Evolutionary conservation across 2,888 invertebrate genomes (phyloP), one percentile per base, ranked within the genome.

Genomic region (Mythimna vitellina): DNA sequence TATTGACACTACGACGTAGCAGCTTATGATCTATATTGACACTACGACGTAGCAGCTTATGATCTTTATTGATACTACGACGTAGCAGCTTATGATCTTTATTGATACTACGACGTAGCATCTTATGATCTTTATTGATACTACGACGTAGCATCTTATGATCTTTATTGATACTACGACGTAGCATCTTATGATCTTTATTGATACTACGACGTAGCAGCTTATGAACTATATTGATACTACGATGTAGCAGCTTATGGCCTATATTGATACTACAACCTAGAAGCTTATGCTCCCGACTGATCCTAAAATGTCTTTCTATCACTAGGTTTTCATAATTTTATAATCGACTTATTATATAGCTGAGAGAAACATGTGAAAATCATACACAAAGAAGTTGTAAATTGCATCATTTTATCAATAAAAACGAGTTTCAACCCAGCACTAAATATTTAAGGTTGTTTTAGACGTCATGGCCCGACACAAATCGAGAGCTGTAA

Each of bases 401-500:
- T 77, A 58, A 71, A 60, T 60, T 56, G 49, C 53, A 22, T 42
- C 0, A 42, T 42, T 22, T 5, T 14, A 60, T 17, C 22, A 38
- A 51, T 29, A 35, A n/a, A 54, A 72, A 12, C 8, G 20, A 38
- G 17, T 32, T 25, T 20, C 6, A 57, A 29, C 5, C 3, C 22
- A 29, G 8, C 6, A 6, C 3, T 20, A 73, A 72, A 67, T 60
- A 68, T 22, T 49, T 14, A 65, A 58, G 57, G 25, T 60, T 63
- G 53, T 70, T 73, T 78, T 63, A 73, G 78, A 73, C 65, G 75
- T 57, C 61, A 79, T 65, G 70, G 72, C 62, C 73, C 81, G 82
- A 77, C 86, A 83, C 85, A 65, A 88, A 89, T 87, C 80, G 82
- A 70, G 74, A 84, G 78, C 86, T 79, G 86, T 84, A 85, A 87